Conservation (phyloP, 2,888 invertebrate species). For the Dryobotodes eremita region DNA sequence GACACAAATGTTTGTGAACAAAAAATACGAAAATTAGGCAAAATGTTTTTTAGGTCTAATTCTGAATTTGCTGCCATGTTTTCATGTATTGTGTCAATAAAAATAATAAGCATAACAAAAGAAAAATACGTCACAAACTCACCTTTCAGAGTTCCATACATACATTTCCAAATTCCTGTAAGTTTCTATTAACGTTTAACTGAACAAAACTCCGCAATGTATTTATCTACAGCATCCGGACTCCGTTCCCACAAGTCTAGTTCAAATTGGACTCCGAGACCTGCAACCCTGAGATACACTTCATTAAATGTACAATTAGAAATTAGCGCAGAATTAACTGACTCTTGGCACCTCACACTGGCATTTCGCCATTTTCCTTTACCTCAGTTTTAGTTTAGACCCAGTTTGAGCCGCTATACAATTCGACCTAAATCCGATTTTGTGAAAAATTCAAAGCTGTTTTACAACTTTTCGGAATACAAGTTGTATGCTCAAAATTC, state of each 20-base stretch:
- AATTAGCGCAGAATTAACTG: conserved; percentile 83
- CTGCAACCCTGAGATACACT: conserved; percentile 66
- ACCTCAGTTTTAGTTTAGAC: conserved; percentile 79
- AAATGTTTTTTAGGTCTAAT: background rate
- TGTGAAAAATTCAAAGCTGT: conserved; percentile 17
- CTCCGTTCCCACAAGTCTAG: conserved; percentile 30
- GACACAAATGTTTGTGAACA: conserved; percentile 10
- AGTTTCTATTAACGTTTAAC: background rate
- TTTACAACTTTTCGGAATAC: conserved; percentile 14
- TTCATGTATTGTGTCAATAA: background rate
- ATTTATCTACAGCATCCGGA: conserved; percentile 3
- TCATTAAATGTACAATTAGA: conserved; percentile 78
- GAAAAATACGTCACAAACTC: background rate
- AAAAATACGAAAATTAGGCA: background rate
- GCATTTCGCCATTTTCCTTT: conserved; percentile 81
- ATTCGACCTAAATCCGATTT: conserved; percentile 67
- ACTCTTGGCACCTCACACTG: conserved; percentile 84
- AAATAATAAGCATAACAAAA: no score
- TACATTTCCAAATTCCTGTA: background rate
- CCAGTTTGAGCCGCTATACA: conserved; percentile 74
- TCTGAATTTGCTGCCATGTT: background rate
- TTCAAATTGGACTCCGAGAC: conserved; percentile 33
- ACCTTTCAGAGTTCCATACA: background rate
- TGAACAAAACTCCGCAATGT: background rate
- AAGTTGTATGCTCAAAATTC: conserved; percentile 7